These are phyloP conservation scores for Smutsia temminckii DNA, from an alignment of 2,797 vertebrate species.

Conservation along the genomic window DNA sequence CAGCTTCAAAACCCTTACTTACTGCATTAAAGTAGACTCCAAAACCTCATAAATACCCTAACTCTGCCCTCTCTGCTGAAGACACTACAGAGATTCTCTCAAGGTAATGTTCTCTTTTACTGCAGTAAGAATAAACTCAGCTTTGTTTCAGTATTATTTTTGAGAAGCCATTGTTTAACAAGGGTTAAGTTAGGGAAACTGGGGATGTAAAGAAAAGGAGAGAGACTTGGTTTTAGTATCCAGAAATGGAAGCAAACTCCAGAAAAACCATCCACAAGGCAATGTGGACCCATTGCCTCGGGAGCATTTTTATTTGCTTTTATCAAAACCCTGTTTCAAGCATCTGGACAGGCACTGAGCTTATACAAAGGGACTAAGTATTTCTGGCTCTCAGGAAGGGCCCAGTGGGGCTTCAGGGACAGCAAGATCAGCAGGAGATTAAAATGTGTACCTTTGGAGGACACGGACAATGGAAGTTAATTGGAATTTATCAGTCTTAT, in stretches of 20 bases:
- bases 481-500: background rate
- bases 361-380: background rate
- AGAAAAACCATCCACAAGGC: background rate
- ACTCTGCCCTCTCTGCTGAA: background rate
- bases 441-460: background rate
- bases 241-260: background rate
- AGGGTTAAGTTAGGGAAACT: background rate
- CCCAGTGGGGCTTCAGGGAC: background rate
- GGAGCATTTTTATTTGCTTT: background rate
- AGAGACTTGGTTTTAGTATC: background rate
- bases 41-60: background rate
- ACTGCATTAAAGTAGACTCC: background rate
- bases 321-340: conserved; percentile 27
- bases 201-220: background rate
- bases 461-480: background rate
- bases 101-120: background rate
- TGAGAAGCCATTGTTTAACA: background rate
- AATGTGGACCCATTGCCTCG: background rate
- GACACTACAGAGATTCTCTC: background rate
- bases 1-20: background rate
- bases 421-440: background rate
- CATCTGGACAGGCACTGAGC: background rate
- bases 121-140: background rate
- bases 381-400: background rate
- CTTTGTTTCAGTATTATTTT: conserved; percentile 6